Percentiles rank a stretch among this genome's conserved stretches.
Evolutionary conservation across 2,797 vertebrate genomes (phyloP).

Genomic region (Phylloscopus collybita): DNA sequence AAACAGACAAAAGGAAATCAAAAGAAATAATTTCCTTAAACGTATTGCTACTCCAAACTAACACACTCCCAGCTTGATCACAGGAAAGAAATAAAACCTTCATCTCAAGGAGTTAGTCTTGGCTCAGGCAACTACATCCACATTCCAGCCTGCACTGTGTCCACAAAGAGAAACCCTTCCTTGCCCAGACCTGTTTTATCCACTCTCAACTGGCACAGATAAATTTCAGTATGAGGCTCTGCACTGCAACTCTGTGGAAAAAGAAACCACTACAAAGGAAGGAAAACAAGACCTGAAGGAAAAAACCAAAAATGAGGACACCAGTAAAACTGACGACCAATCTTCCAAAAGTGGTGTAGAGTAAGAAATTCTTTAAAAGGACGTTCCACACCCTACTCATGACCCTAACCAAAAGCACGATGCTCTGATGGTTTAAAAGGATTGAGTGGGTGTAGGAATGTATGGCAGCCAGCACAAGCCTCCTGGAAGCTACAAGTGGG

Average conservation of each 20-base stretch:
- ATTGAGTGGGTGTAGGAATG: not conserved
- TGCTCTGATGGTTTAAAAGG: not conserved
- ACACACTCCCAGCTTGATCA: conserved; percentile 17
- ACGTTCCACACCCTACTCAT: not conserved
- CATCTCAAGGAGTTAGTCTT: conserved; percentile 37
- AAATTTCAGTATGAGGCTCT: not conserved
- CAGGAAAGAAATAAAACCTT: conserved; percentile 47
- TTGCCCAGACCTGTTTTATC: not conserved
- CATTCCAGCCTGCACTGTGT: conserved; percentile 19
- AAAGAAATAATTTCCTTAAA: not conserved
- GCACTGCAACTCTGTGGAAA: not conserved
- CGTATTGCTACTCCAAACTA: not conserved
- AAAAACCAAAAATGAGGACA: not conserved
- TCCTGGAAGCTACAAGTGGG: not conserved
- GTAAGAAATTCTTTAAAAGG: not conserved
- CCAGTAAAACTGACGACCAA: not conserved
- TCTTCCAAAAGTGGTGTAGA: not conserved
- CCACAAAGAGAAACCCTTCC: conserved; percentile 20
- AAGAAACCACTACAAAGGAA: not conserved
- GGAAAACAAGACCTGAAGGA: not conserved
- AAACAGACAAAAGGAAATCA: conserved; percentile 1
- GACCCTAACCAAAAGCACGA: not conserved
- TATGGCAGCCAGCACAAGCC: not conserved
- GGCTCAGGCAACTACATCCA: conserved; percentile 22
- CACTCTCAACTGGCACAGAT: not conserved